A percentile compares a stretch with the other conserved stretches of the same genome.
Evolutionary conservation across 2,888 invertebrate genomes (phyloP).

Genomic region (Leptopterna dolabrata): DNA sequence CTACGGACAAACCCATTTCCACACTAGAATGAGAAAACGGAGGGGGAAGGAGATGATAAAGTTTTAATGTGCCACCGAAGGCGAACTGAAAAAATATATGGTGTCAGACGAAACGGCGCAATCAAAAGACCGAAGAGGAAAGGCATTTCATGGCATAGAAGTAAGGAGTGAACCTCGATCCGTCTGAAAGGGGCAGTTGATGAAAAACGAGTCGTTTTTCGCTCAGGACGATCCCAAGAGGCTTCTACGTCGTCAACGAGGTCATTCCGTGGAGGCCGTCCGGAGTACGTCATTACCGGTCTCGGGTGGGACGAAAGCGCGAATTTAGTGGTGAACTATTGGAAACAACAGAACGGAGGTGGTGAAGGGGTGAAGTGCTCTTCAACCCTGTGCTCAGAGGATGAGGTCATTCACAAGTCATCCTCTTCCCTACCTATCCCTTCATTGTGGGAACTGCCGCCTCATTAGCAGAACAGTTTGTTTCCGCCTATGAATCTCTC

Average conservation of each 20-base stretch:
- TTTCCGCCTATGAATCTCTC: background rate
- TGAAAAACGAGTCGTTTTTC: background rate
- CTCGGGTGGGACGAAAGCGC: background rate
- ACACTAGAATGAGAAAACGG: background rate
- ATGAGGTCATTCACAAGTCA: background rate
- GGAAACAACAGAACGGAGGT: background rate
- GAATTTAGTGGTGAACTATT: conserved; percentile 2
- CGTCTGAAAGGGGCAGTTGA: background rate
- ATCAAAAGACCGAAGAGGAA: background rate
- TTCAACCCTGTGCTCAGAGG: background rate
- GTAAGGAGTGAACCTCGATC: background rate
- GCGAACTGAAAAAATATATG: background rate
- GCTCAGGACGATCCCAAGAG: background rate
- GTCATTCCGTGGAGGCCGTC: background rate
- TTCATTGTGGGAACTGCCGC: background rate
- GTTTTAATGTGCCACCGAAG: background rate
- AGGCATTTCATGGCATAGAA: background rate
- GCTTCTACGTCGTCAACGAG: background rate
- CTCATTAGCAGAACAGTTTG: background rate
- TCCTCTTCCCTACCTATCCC: background rate
- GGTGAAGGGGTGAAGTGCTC: background rate
- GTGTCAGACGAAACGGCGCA: background rate
- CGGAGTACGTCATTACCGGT: background rate
- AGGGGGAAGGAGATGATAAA: background rate
- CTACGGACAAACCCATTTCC: background rate